Base-by-base conservation (phyloP, 2,113 vertebrate genomes). In the Nerophis lumbriciformis region DNA sequence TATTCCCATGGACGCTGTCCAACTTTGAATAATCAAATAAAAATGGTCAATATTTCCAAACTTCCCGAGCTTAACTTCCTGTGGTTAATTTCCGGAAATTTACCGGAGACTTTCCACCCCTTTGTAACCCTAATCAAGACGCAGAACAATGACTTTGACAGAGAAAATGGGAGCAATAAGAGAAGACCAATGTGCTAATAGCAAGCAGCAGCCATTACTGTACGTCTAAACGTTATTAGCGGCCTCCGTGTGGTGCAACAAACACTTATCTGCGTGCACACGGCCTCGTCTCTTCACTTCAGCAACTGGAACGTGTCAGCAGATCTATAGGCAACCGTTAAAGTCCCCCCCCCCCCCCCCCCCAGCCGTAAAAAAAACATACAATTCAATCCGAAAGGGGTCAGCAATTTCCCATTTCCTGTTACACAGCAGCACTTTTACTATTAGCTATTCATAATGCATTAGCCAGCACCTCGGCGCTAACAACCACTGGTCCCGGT, bases 361-460 rank as follows among this genome's bases (percentile, higher is more conserved):
- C n/a, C n/a, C n/a, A n/a, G n/a, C n/a, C n/a, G n/a, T n/a, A n/a
- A n/a, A n/a, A n/a, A n/a, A 82, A 76, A 65, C 52, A 82, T 68
- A 76, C 71, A 76, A 65, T 76, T 78, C 68, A 68, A 68, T 53
- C 54, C 54, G 71, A 74, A 61, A 28, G 63, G 51, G 67, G 66
- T 84, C 81, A 81, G 82, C 75, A 63, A 59, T 79, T 74, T 68
- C 53, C 21, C 5, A 28, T 28, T 4, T 7, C 50, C 65, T 66
- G 68, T 80, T 78, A 28, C 21, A 28, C 21, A 3, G 53, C 55
- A 50, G 73, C 8, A 1, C 35, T 72, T 81, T 81, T 78, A 80
- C 77, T 67, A 80, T 83, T 84, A 79, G 83, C 75, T 66, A 76
- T 85, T 86, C 80, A 86, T 85, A 80, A 80, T 80, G 83, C 69